Base-by-base conservation (phyloP, 2,113 vertebrate genomes). In the Gopherus flavomarginatus region DNA sequence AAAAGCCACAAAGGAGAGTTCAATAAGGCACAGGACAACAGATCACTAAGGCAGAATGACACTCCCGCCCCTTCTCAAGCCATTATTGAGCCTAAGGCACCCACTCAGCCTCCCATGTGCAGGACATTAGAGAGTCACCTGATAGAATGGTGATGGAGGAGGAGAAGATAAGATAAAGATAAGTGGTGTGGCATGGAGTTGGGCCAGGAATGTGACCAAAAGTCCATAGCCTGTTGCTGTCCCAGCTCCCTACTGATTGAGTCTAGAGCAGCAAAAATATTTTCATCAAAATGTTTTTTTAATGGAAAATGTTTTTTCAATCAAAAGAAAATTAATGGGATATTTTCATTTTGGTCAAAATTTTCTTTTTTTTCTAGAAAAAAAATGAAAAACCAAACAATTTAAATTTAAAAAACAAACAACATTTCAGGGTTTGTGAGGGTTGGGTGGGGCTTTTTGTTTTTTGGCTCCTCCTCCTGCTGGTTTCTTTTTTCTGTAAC, bases 1-100 rank as follows among this genome's bases (percentile, higher is more conserved):
- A 72, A 22, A 38, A 72, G 27, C 10, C 21, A 13, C 27, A 21
- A 56, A 1, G 80, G 3, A 16, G 1, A 5, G 2, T 6, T 5
- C 56, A 87, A 17, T 53, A 87, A 79, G 22, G 35, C 2, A 22
- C 19, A 38, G 8, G 19, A 72, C 12, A 72, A 44, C 5, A 42
- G 29, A 62, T 31, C 59, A 62, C 5, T 31, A 62, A 31, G 27
- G 26, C 27, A 62, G 29, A 29, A 62, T 38, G 65, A 21, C 12
- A 62, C 65, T 9, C 35, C 57, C 38, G 24, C 6, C 82, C 6
- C 16, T 12, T 62, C n/a, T 59, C 88, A 86, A 13, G 13, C 21
- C 13, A 5, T 86, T 77, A 42, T 92, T 62, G 90, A 80, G 77
- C 14, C 11, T 22, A 22, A 82, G 85, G 81, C 38, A 5, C 56